Percentiles rank a stretch among this genome's conserved stretches.
Conservation (phyloP, 2,797 vertebrate genomes). For the Eulemur mongoz region DNA sequence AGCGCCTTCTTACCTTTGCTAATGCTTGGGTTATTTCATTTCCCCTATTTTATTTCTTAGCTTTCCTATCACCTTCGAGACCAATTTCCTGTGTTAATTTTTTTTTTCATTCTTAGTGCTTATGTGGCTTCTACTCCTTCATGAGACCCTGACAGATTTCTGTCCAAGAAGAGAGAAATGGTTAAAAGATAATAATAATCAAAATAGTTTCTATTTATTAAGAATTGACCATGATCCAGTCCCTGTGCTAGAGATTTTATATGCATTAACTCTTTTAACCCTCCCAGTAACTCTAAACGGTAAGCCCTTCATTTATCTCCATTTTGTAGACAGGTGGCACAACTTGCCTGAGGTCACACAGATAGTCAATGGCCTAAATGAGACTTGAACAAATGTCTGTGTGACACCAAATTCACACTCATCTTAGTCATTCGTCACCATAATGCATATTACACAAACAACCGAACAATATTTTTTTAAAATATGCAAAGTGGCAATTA, state of each 20-base stretch:
- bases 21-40: neutral
- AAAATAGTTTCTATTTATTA: slow-evolving; percentile 7
- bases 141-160: neutral
- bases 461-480: neutral
- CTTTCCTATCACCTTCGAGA: neutral
- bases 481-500: neutral
- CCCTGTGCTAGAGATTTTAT: neutral
- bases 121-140: neutral
- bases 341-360: neutral
- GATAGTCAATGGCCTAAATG: neutral
- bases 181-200: neutral
- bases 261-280: neutral
- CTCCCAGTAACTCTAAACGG: neutral
- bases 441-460: neutral
- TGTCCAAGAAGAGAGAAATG: neutral
- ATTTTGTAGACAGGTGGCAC: neutral
- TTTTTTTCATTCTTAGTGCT: neutral
- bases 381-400: neutral
- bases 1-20: neutral
- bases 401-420: neutral
- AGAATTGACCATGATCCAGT: neutral
- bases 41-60: neutral
- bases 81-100: neutral
- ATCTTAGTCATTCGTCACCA: neutral
- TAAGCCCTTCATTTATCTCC: neutral